phyloP scores from a whole-genome alignment of 2,888 invertebrate species.

The Tyria jacobaeae region DNA sequence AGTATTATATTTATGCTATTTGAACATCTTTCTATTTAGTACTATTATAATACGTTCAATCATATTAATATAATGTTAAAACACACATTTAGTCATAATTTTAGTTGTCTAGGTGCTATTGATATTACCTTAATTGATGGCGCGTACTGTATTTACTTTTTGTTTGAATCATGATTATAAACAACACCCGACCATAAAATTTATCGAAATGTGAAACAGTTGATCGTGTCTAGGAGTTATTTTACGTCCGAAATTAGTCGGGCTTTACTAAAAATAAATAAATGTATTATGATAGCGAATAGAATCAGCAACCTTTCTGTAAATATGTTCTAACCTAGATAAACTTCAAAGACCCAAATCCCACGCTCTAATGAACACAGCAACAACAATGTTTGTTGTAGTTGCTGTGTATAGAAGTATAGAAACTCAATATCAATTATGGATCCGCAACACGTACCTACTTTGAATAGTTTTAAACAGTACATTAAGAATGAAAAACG shows the following conservation, averaged over 20 bases:
- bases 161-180: no score
- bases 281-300: conserved; percentile 27
- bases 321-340: conserved; percentile 50
- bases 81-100: background rate
- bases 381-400: no score
- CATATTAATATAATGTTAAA: background rate
- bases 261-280: background rate
- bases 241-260: background rate
- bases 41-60: background rate
- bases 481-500: background rate
- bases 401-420: no score
- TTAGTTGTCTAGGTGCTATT: background rate
- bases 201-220: no score
- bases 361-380: conserved; percentile 58
- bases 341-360: conserved; percentile 64
- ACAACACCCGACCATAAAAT: no score
- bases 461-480: conserved; percentile 1
- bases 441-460: conserved; percentile 3
- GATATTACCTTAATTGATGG: background rate
- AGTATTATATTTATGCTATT: no score
- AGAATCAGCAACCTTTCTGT: conserved; percentile 34
- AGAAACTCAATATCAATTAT: conserved; percentile 28
- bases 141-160: background rate
- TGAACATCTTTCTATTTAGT: no score
- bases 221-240: background rate